These are phyloP conservation scores for Phrynocephalus forsythii DNA, from an alignment of 2,797 vertebrate species.

Conservation along the genomic window DNA sequence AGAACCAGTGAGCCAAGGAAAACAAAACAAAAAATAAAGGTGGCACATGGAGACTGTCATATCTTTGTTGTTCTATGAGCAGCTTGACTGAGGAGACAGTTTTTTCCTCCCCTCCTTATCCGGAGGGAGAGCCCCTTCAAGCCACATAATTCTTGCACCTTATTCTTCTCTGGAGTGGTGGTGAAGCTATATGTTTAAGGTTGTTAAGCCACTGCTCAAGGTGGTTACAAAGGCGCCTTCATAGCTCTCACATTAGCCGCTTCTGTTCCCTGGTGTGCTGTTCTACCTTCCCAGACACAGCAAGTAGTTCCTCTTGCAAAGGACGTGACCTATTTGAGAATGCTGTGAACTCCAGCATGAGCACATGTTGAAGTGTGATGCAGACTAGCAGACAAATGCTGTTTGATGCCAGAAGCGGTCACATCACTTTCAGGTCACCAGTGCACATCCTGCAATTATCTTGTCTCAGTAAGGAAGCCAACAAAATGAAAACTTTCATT, in stretches of 20 bases:
- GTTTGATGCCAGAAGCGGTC: neutral
- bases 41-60: neutral
- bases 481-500: neutral
- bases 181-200: neutral
- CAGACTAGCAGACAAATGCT: neutral
- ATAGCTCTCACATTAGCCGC: neutral
- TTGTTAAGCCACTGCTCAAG: neutral
- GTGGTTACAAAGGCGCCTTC: neutral
- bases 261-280: neutral
- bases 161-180: neutral
- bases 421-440: conserved; percentile 13
- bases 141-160: neutral
- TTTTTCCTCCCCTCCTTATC: neutral
- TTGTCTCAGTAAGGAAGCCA: neutral
- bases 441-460: neutral
- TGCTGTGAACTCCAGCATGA: rapidly evolving
- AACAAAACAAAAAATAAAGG: neutral
- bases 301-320: neutral
- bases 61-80: neutral
- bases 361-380: neutral
- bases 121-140: neutral
- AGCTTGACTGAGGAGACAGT: neutral
- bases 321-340: rapidly evolving
- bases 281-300: neutral
- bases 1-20: neutral